Conservation (phyloP, 2,797 vertebrate species). For the Streptopelia turtur region DNA sequence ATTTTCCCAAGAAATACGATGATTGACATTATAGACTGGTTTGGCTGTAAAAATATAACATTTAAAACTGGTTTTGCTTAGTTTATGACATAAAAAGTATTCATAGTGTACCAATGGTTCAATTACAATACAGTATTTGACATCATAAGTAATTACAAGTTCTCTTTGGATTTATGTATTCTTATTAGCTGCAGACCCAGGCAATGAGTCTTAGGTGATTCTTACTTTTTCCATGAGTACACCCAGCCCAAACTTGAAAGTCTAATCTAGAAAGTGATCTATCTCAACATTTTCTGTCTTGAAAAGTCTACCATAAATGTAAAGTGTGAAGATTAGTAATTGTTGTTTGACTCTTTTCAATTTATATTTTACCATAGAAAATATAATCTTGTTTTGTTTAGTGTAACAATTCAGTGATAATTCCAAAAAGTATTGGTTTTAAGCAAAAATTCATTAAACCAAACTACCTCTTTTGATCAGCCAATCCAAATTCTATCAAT, state of each 20-base stretch:
- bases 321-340: neutral
- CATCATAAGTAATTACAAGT: neutral
- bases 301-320: neutral
- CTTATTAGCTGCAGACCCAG: neutral
- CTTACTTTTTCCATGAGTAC: neutral
- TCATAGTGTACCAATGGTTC: neutral
- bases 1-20: neutral
- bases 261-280: neutral
- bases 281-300: neutral
- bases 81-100: neutral
- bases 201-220: neutral
- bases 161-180: neutral
- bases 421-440: neutral
- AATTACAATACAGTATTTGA: neutral
- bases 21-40: neutral
- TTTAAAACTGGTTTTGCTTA: neutral
- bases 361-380: neutral
- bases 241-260: neutral
- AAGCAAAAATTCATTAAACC: neutral
- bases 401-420: neutral
- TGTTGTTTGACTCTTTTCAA: neutral
- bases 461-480: neutral
- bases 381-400: neutral
- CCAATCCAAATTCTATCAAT: neutral
- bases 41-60: neutral